Conservation (phyloP, 1,140 invertebrate species). For the Pissodes strobi region DNA sequence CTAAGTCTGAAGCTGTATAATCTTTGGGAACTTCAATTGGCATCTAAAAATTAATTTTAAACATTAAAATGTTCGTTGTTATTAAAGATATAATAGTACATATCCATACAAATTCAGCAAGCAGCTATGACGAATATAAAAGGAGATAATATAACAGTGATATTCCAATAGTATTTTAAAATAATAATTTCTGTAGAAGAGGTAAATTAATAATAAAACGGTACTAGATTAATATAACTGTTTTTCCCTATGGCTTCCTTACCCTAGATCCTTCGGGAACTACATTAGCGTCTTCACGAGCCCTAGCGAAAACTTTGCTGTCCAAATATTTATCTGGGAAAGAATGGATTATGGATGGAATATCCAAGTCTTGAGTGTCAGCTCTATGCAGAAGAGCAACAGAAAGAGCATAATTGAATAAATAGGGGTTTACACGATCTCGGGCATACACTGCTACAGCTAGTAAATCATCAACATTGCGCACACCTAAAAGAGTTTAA, state of each 20-base stretch:
- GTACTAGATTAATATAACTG: background rate
- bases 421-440: conserved; percentile 74
- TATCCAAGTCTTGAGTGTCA: conserved; percentile 71
- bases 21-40: conserved; percentile 68
- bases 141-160: too few species aligned
- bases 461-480: conserved; percentile 70
- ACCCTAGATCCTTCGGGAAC: conserved; percentile 64
- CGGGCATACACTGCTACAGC: conserved; percentile 72
- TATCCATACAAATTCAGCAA: too few species aligned
- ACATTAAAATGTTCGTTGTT: too few species aligned
- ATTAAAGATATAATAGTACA: too few species aligned
- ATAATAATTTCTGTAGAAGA: too few species aligned
- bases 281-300: conserved; percentile 70
- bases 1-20: conserved; percentile 68
- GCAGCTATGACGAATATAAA: too few species aligned
- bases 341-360: conserved; percentile 71
- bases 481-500: conserved; percentile 65
- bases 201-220: too few species aligned
- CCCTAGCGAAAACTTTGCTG: conserved; percentile 67
- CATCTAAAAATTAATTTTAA: conserved; percentile 31
- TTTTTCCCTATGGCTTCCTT: too few species aligned
- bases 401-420: conserved; percentile 78
- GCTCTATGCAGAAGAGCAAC: conserved; percentile 75
- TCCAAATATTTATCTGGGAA: conserved; percentile 82
- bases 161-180: too few species aligned